A percentile compares a stretch with the other conserved stretches of the same genome.
Conservation (phyloP, 2,113 vertebrate genomes). For the Mesitornis unicolor region DNA sequence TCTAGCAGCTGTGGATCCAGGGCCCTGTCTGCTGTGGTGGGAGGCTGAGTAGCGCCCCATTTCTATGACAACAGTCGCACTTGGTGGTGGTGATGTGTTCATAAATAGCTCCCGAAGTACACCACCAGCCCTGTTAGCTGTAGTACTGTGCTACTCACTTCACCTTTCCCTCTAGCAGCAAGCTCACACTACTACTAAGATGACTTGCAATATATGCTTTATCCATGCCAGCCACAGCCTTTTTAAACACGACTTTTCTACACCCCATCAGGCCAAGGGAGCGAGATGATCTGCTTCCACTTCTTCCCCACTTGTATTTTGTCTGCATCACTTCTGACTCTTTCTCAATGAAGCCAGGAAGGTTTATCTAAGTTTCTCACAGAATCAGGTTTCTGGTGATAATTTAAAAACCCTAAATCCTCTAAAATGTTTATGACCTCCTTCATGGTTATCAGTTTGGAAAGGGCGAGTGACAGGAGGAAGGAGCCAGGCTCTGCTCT, state of each 20-base stretch:
- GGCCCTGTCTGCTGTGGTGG: not conserved
- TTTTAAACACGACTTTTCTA: not conserved
- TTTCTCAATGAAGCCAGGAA: not conserved
- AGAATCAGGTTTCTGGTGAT: not conserved
- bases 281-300: not conserved
- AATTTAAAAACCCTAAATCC: not conserved
- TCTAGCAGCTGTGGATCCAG: not conserved
- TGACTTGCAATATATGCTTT: not conserved
- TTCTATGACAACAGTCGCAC: not conserved
- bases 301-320: not conserved
- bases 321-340: not conserved
- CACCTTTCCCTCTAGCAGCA: not conserved
- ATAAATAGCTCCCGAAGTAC: not conserved
- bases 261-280: rapidly evolving
- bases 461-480: too few species aligned
- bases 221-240: not conserved
- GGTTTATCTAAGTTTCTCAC: not conserved
- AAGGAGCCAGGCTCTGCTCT: too few species aligned
- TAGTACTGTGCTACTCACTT: not conserved
- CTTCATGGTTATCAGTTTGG: too few species aligned
- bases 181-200: not conserved
- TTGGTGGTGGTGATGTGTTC: not conserved
- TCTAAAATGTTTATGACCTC: not conserved
- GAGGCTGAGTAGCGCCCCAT: not conserved
- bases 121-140: not conserved